These are phyloP conservation scores for Chromoteleia sp. DNA, from an alignment of 2,888 invertebrate genomes.

Conservation along the genomic window DNA sequence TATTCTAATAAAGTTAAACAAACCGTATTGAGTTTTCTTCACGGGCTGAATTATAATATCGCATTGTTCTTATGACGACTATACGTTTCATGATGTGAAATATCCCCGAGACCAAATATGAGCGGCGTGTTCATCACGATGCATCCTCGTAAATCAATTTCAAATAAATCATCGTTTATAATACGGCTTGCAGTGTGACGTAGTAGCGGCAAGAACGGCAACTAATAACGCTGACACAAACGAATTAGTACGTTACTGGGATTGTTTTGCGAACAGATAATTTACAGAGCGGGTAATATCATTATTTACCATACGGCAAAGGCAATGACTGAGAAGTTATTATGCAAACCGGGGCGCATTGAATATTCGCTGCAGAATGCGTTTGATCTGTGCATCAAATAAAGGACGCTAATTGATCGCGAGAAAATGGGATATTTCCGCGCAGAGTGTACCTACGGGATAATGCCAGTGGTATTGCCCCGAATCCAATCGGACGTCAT, in stretches of 20 bases:
- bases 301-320: constrained; percentile 44
- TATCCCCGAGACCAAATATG: constrained; percentile 6
- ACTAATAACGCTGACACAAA: constrained; percentile 49
- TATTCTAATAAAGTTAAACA: too few relatives aligned
- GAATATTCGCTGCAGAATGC: constrained; percentile 27
- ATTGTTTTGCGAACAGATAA: constrained; percentile 52
- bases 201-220: constrained; percentile 24
- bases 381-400: constrained; percentile 46
- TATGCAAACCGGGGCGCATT: constrained; percentile 17
- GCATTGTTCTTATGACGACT: constrained; percentile 15
- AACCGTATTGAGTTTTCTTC: not conserved
- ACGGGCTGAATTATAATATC: constrained; percentile 7
- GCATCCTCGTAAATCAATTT: constrained; percentile 40
- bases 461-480: constrained; percentile 8
- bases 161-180: constrained; percentile 48
- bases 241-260: constrained; percentile 45
- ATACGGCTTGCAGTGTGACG: constrained; percentile 19
- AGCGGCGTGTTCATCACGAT: constrained; percentile 23
- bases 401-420: constrained; percentile 34
- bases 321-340: constrained; percentile 39
- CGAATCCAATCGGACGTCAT: constrained; percentile 23
- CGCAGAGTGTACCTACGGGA: not conserved
- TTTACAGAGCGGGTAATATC: constrained; percentile 38
- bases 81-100: constrained; percentile 3
- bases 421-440: constrained; percentile 24